These are phyloP conservation scores for Thaleichthys pacificus DNA, from an alignment of 2,797 vertebrate genomes.

Conservation along the genomic window DNA sequence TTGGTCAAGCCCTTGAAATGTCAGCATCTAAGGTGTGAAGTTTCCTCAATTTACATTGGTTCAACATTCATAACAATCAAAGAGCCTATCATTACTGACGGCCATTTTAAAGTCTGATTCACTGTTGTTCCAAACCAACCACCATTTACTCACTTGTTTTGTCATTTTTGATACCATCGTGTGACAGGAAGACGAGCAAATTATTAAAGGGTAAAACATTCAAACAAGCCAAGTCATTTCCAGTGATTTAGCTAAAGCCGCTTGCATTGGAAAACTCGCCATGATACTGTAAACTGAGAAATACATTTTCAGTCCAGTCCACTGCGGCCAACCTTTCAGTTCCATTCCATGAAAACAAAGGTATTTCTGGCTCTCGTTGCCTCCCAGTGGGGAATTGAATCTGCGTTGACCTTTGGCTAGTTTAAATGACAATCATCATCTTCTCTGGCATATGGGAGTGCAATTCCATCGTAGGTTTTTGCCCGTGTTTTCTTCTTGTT, in stretches of 20 bases:
- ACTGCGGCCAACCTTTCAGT: background rate
- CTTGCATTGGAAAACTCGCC: conserved; percentile 15
- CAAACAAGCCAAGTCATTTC: background rate
- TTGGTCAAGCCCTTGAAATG: conserved; percentile 9
- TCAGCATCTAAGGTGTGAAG: conserved; percentile 43
- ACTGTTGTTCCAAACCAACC: conserved; percentile 17
- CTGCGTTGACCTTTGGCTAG: conserved; percentile 62
- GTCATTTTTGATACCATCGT: conserved; percentile 37
- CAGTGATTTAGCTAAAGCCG: conserved; percentile 6
- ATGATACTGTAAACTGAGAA: conserved; percentile 18
- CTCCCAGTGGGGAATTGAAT: conserved; percentile 55
- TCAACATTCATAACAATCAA: conserved; percentile 36
- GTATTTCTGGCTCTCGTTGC: conserved; percentile 50
- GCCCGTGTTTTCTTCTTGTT: background rate
- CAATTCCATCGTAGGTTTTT: conserved; percentile 23
- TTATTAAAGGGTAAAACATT: conserved; percentile 9
- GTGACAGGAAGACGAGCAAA: background rate
- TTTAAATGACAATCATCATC: conserved; percentile 55
- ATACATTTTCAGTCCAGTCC: conserved; percentile 1
- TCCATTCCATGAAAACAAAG: conserved; percentile 11
- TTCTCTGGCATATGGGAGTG: conserved; percentile 43
- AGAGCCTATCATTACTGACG: conserved; percentile 26
- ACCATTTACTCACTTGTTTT: conserved; percentile 18
- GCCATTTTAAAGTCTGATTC: conserved; percentile 27
- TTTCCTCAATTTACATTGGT: conserved; percentile 51